Base-by-base conservation (phyloP, 2,797 vertebrate genomes). In the Sebastes diaconus region DNA sequence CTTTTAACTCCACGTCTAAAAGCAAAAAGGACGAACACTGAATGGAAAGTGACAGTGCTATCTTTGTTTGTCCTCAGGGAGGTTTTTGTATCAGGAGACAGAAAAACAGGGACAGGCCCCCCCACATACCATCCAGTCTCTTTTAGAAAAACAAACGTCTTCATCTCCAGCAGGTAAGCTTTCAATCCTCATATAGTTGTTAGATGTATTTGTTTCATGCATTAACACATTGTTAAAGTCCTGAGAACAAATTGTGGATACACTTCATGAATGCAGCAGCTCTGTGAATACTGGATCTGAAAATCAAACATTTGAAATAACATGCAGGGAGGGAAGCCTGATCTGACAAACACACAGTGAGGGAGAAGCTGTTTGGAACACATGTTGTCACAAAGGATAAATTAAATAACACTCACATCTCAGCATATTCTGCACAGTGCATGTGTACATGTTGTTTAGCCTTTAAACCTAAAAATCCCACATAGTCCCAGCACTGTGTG, bases 301-400 rank as follows among this genome's bases (percentile, higher is more conserved):
- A 86, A 73, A 73, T 65, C 57, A 80, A 81, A 81, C 66, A 88
- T 88, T 85, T 61, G 16, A 58, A 64, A 68, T 50, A 60, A 24
- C 55, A 29, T 6, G 22, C 50, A 57, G 50, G 30, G 29, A 80
- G 30, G 13, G 11, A 65, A 65, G 46, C 1, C 34, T 22, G 18
- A 65, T 63, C 42, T 50, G 34, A 4, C 54, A 42, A 71, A 69
- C 73, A 81, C 27, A 80, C 67, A 57, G 55, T 1, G 20, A 39
- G 36, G 5, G 34, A 60, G 34, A 77, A 42, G 65, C 70, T 42
- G 39, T 42, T 42, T 42, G 13, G 13, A 42, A 42, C 39, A 75
- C 80, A 73, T 13, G 50, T 0, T 66, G 61, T 58, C 64, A 76
- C 68, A 71, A 54, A 70, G 60, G 30, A 75, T 30, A 1, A 54